Evolutionary conservation across 2,888 invertebrate species (phyloP), one percentile per base, ranked within the genome.

Genomic region (Siphlonurus alternatus): DNA sequence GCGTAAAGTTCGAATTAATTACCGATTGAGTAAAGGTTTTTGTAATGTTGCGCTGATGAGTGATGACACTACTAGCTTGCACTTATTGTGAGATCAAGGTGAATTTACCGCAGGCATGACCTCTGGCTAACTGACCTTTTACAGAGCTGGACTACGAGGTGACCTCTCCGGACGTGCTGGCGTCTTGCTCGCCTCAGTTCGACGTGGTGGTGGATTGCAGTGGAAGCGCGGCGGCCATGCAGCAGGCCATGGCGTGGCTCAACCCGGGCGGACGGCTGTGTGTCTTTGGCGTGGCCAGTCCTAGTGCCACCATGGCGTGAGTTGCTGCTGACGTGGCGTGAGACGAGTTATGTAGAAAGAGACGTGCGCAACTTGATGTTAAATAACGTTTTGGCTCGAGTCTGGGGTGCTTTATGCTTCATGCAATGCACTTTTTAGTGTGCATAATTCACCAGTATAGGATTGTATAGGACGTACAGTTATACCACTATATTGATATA

Each of bases 191-290:
- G 19, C 25, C 62, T 1, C 24, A 61, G 19, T 86, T 82, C 68
- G 85, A 87, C 69, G 75, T 87, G 56, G 81, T 84, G 10, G 78
- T 88, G n/a, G 87, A 88, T 68, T 87, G 87, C 70, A 87, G 86
- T 71, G 87, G 87, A 72, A 84, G 80, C 10, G 84, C 83, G 1
- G 82, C 83, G 65, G 87, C 86, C 0, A 83, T 87, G 74, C 85
- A 87, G 71, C 76, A 80, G 1, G 83, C 78, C 1, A 74, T 87
- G 63, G 75, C 79, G 38, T 75, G 84, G 51, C 66, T 87, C 65
- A 75, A 74, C 7, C 74, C 74, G 1, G 86, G 86, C 0, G 87
- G 86, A 0, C 84, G 83, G 68, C 79, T 87, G 59, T 81, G 85
- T 2, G 74, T 86, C 25, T 88, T 88, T 69, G 88, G 87, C 1